Conservation (phyloP, 2,888 invertebrate species). For the Dasysyrphus tricinctus region DNA sequence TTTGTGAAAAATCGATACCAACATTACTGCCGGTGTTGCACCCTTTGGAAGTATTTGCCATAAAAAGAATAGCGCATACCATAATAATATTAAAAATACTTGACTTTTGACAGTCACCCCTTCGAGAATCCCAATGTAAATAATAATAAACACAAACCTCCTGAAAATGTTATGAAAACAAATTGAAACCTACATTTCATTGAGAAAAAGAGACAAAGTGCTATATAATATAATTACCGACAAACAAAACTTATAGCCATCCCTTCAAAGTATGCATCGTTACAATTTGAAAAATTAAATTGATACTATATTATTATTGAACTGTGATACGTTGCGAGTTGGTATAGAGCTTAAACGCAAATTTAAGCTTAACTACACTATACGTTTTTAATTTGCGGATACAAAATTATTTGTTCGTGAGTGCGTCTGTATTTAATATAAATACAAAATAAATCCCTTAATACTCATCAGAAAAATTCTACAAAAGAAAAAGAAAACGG, state of each 20-base stretch:
- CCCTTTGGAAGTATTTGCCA: slow-evolving; percentile 62
- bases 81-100: slow-evolving; percentile 44
- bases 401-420: background rate
- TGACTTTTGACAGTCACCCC: slow-evolving; percentile 60
- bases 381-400: background rate
- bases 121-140: slow-evolving; percentile 61
- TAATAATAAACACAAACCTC: slow-evolving; percentile 55
- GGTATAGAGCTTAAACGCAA: background rate
- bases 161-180: slow-evolving; percentile 37
- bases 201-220: background rate
- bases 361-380: background rate
- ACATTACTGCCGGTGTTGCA: slow-evolving; percentile 72
- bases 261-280: slow-evolving; percentile 1
- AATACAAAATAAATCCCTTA: slow-evolving; percentile 39
- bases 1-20: slow-evolving; percentile 72
- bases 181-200: slow-evolving; percentile 15
- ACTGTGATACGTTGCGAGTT: background rate
- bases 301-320: background rate
- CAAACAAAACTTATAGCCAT: slow-evolving; percentile 2
- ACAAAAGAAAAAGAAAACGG: slow-evolving; percentile 76
- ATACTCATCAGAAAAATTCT: slow-evolving; percentile 33
- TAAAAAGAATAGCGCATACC: slow-evolving; percentile 60
- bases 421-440: background rate
- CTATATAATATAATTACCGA: background rate
- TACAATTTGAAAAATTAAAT: slow-evolving; percentile 5